Base-by-base conservation (phyloP, 2,888 invertebrate genomes). In the Caenorhabditis drosophilae region DNA sequence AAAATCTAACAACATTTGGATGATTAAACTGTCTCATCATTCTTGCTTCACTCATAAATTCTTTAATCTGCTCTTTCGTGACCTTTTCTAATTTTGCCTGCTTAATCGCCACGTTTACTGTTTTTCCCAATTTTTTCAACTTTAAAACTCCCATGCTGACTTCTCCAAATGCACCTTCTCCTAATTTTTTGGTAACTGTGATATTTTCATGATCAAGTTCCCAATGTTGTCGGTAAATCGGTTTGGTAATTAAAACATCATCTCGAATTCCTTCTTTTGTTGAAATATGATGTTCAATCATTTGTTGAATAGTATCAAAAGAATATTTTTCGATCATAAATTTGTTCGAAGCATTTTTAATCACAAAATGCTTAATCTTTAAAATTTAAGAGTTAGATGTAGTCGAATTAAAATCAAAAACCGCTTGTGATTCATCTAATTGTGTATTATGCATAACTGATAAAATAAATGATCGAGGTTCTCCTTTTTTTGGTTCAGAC, bases 141-240 rank as follows among this genome's bases (percentile, higher is more conserved):
- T 51, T 58, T 50, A 59, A 38, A 1, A 9, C 6, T 23, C 58
- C 64, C 26, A 44, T 47, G 6, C 47, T 50, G 9, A 77, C 78
- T 48, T 78, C 77, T 16, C 78, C 78, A 51, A 77, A 78, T 22
- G 77, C 77, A 15, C 79, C 74, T 51, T 77, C 77, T 22, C 79
- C 79, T 40, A 77, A 52, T 46, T 77, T 78, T 56, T 70, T 77
- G 4, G 50, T 46, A 15, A 66, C 49, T 20, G 36, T 41, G 45
- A 79, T 68, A 27, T 58, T 46, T 1, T 74, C 72, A 47, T 78
- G 79, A 1, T 56, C 48, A 15, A 75, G 60, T 46, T 78, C 79
- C 77, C 78, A 79, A 12, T 15, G 34, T 53, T 73, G 73, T 1
- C 76, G 60, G 2, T 15, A 20, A 34, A 75, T 53, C n/a, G 75